Base-by-base conservation (phyloP, 2,113 vertebrate genomes). In the Halcyon malimbica region DNA sequence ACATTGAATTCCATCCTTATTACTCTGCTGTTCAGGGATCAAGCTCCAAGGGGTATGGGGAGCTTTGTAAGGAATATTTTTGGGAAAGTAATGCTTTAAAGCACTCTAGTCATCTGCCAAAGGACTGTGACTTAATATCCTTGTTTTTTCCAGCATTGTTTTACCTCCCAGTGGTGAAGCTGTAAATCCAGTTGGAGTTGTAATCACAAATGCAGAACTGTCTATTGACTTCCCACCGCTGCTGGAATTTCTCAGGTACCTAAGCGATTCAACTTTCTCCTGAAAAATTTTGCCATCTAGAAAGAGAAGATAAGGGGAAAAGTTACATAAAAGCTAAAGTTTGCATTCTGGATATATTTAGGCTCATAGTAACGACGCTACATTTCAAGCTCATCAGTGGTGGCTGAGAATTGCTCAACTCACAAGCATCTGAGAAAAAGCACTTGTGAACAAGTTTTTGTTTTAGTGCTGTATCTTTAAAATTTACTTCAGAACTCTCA, bases 251-350 rank as follows among this genome's bases (percentile, higher is more conserved):
- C 99, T 98, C 90, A 99, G 96, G 94, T 98, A 98, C 97, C 98
- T 98, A 91, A 99, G 99, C 21, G 99, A 99, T 97, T 99, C 99
- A 21, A 99, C 98, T 90, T 99, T 99, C 97, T 99, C 99, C 84
- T 99, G 99, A 97, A 99, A 99, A 96, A 99, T 98, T 95, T 99
- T 99, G 65, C 99, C 99, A 97, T 99, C 99, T 99, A 96, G 83
- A 94, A 97, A 89, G 84, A 37, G 86, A 42, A 96, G 29, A 94
- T 24, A 71, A 37, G 11, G 29, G 6, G 5, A 18, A 29, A n/a
- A 80, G 33, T 75, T 73, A 90, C 5, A 28, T 15, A 88, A 56
- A 60, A 74, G 10, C 20, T 51, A 2, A 78, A 53, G 26, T 80
- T 84, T 80, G 53, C 26, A 16, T 33, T 78, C 65, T 54, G 44